phyloP scores from a whole-genome alignment of 1,140 invertebrate genomes.

The Drosophila sulfurigaster region DNA sequence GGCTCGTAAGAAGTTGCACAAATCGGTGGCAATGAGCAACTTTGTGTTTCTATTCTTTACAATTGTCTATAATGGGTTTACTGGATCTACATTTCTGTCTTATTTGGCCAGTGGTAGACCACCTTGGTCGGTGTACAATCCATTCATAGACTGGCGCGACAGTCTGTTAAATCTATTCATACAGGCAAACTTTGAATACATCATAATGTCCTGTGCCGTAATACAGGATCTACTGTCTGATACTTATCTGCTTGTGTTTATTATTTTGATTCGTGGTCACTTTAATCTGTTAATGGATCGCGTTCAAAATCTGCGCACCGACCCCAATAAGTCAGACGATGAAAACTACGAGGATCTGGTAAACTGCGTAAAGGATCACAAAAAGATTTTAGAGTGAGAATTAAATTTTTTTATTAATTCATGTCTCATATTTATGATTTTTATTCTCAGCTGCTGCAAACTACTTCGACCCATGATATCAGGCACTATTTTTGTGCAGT shows the following conservation, averaged over 20 bases:
- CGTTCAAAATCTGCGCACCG: neutral
- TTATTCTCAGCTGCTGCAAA: slow-evolving; percentile 5
- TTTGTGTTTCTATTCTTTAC: slow-evolving; percentile 37
- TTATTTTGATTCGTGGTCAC: slow-evolving; percentile 28
- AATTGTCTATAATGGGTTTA: slow-evolving; percentile 30
- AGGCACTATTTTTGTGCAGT: slow-evolving; percentile 27
- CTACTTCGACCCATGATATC: slow-evolving; percentile 26
- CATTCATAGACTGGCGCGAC: slow-evolving; percentile 21
- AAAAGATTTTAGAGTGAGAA: slow-evolving; percentile 19
- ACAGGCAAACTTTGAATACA: slow-evolving; percentile 19
- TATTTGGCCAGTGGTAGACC: slow-evolving; percentile 28
- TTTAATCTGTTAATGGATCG: slow-evolving; percentile 6
- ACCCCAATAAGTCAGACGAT: slow-evolving; percentile 4
- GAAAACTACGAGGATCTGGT: slow-evolving; percentile 29
- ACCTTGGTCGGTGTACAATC: slow-evolving; percentile 22
- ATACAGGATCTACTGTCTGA: slow-evolving; percentile 10
- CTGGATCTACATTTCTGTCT: slow-evolving; percentile 8
- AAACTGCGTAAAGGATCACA: slow-evolving; percentile 26
- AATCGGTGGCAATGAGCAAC: slow-evolving; percentile 43
- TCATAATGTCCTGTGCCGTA: slow-evolving; percentile 11
- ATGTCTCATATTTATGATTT: no score
- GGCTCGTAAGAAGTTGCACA: slow-evolving; percentile 37
- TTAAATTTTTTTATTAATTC: neutral
- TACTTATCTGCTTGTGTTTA: slow-evolving; percentile 21
- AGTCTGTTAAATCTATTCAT: neutral